Evolutionary conservation across 2,113 vertebrate genomes (phyloP).

Genomic region (Stictonetta naevosa): DNA sequence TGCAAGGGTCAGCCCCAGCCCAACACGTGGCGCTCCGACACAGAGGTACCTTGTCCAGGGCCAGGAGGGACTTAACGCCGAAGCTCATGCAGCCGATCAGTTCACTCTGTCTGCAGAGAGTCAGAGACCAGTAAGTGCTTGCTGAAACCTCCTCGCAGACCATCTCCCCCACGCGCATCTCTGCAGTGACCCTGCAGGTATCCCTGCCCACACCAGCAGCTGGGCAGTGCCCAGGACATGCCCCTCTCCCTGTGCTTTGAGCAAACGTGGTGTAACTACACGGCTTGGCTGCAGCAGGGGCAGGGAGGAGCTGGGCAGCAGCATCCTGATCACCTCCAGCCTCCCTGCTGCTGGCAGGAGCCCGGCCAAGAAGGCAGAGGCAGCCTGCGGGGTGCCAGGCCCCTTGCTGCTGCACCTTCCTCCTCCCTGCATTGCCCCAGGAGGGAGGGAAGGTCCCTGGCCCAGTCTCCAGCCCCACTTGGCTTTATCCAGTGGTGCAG

Average conservation of each 20-base stretch:
- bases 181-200: background rate
- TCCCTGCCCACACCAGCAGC: background rate
- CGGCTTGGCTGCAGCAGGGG: background rate
- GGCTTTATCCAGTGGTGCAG: background rate
- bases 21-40: accelerated
- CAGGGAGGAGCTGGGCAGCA: background rate
- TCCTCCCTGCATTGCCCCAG: background rate
- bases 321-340: background rate
- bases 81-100: constrained; percentile 94
- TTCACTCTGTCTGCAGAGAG: constrained; percentile 72
- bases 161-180: background rate
- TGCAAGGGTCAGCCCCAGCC: background rate
- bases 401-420: background rate
- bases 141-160: background rate
- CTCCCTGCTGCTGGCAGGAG: background rate
- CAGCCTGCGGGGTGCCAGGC: background rate
- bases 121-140: background rate
- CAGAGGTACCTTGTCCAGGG: constrained; percentile 77
- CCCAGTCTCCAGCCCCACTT: background rate
- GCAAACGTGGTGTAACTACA: accelerated
- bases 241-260: background rate
- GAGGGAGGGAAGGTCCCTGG: background rate
- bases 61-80: constrained; percentile 86
- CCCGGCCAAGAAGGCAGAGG: background rate
- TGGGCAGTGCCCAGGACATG: background rate